Evolutionary conservation across 2,888 invertebrate genomes (phyloP).

Genomic region (Epirrhoe tristata): DNA sequence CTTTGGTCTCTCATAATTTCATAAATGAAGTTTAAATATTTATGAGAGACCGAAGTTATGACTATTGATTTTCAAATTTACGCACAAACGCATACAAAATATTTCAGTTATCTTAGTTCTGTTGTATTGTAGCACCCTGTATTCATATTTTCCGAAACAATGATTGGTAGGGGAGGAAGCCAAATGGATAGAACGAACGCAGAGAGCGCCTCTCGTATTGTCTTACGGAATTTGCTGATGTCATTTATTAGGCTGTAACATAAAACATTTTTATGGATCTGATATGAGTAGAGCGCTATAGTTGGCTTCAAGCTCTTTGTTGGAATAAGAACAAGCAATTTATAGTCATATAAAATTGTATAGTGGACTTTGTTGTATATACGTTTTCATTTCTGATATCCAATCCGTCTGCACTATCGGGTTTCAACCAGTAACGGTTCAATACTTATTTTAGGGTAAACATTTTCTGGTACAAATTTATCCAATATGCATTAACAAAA

Average conservation of each 20-base stretch:
- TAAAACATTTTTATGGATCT: conserved; percentile 84
- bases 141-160: conserved; percentile 65
- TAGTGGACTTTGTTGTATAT: conserved; percentile 58
- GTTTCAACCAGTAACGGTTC: conserved; percentile 26
- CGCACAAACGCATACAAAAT: too few relatives aligned
- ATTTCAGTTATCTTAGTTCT: neutral
- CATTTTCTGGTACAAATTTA: neutral
- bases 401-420: conserved; percentile 35
- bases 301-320: conserved; percentile 67
- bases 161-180: conserved; percentile 75
- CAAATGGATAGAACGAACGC: conserved; percentile 76
- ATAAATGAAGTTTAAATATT: too few relatives aligned
- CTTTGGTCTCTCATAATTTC: too few relatives aligned
- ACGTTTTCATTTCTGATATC: conserved; percentile 48
- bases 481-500: conserved; percentile 17
- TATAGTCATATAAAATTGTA: conserved; percentile 79
- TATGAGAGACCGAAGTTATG: too few relatives aligned
- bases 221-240: conserved; percentile 85
- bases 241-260: conserved; percentile 85
- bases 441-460: neutral
- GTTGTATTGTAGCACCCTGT: conserved; percentile 27
- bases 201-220: conserved; percentile 79
- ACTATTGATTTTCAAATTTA: too few relatives aligned
- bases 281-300: conserved; percentile 75
- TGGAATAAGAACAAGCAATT: conserved; percentile 76